Conservation (phyloP, 2,113 vertebrate genomes). For the Lophura nycthemera region DNA sequence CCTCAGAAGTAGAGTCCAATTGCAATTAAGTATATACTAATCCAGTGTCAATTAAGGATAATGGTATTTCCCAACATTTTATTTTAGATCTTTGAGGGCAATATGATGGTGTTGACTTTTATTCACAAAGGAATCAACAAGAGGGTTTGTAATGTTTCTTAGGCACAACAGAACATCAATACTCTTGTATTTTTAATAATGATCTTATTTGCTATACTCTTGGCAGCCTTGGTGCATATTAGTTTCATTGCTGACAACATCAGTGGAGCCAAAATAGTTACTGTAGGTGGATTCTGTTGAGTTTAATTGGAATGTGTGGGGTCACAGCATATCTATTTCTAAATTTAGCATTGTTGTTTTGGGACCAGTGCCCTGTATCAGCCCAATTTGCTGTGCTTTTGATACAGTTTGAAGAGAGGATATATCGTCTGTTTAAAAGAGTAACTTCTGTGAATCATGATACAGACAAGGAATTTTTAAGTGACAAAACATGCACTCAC, state of each 20-base stretch:
- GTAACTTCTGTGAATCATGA: conserved; percentile 10
- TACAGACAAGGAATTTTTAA: not conserved
- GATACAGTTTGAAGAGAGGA: conserved; percentile 4
- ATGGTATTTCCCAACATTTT: not conserved
- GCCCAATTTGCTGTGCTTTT: not conserved
- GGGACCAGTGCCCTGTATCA: not conserved
- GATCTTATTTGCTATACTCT: conserved; percentile 4
- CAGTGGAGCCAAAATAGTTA: conserved; percentile 23
- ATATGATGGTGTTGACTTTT: not conserved
- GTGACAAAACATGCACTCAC: not conserved
- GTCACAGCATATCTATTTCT: conserved; percentile 5
- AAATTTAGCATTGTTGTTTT: conserved; percentile 18
- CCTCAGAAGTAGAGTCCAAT: not conserved
- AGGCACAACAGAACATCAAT: not conserved
- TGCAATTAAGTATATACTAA: not conserved
- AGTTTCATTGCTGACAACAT: not conserved
- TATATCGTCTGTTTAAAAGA: conserved; percentile 18
- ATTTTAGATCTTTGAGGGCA: not conserved
- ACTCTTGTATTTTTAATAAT: conserved; percentile 4
- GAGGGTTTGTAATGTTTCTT: not conserved
- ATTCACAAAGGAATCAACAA: not conserved
- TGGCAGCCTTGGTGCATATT: not conserved
- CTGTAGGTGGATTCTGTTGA: conserved; percentile 14
- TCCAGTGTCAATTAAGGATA: not conserved
- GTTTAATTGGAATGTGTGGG: conserved; percentile 4